These are phyloP conservation scores for Parazoanthus swiftii DNA, from an alignment of 92 coral and sea anemone species.

Conservation along the genomic window DNA sequence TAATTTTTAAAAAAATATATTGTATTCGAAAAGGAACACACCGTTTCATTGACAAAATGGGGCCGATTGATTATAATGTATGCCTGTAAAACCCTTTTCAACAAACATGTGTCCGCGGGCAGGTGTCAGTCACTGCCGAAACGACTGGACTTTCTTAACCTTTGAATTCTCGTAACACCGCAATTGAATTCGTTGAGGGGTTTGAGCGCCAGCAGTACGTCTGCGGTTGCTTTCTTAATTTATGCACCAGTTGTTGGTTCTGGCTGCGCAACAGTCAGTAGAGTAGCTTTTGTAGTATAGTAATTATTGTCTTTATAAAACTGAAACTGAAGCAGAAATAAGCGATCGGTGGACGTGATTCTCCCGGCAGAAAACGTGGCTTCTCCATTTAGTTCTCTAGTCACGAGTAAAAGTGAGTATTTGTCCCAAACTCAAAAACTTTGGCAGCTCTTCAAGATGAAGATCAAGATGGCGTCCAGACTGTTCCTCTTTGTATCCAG, in stretches of 20 bases:
- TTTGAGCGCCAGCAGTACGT: conserved; percentile 11
- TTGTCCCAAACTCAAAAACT: background rate
- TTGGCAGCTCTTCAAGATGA: background rate
- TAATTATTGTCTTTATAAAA: background rate
- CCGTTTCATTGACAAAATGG: too few species aligned
- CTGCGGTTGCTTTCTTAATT: conserved; percentile 27
- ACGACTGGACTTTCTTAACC: too few species aligned
- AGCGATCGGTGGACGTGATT: background rate
- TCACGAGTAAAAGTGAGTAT: conserved; percentile 15
- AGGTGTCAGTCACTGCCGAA: too few species aligned
- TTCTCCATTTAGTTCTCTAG: background rate
- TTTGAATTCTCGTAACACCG: too few species aligned
- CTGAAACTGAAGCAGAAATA: background rate
- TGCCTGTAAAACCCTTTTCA: too few species aligned
- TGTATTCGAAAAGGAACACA: too few species aligned
- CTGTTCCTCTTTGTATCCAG: background rate
- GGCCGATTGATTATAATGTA: too few species aligned
- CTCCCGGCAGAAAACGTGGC: background rate
- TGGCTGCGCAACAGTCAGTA: background rate
- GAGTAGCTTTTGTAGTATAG: background rate
- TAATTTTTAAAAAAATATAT: too few species aligned
- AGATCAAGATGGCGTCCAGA: conserved; percentile 24
- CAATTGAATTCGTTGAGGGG: too few species aligned
- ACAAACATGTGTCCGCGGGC: too few species aligned
- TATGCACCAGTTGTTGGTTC: conserved; percentile 10